These are phyloP conservation scores for Raja brachyura DNA, from an alignment of 2,113 vertebrate species.

Conservation along the genomic window DNA sequence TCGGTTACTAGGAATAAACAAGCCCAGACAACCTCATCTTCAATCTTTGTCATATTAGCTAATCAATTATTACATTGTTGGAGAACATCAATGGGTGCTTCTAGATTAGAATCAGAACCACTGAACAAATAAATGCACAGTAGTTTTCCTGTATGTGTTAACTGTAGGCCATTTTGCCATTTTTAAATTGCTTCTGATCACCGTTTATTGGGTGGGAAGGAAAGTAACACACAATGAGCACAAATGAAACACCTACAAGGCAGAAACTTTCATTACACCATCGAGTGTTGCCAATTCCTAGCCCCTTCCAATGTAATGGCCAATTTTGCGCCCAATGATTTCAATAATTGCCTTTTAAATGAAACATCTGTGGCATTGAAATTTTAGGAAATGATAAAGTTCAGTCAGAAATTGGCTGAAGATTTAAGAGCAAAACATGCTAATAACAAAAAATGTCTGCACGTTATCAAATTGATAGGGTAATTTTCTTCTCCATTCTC, in stretches of 20 bases:
- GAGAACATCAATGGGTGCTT: background rate
- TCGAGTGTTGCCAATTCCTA: background rate
- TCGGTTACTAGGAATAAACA: background rate
- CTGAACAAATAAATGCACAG: background rate
- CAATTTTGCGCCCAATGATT: conserved; percentile 24
- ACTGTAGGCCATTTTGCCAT: background rate
- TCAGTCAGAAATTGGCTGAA: background rate
- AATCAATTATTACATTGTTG: background rate
- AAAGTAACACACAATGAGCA: background rate
- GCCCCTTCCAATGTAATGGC: background rate
- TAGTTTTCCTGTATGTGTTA: background rate
- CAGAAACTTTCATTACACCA: background rate
- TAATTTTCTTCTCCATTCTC: conserved; percentile 1
- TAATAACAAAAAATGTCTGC: background rate
- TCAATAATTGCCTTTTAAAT: conserved; percentile 4
- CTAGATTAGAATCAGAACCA: background rate
- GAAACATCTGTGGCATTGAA: conserved; percentile 24
- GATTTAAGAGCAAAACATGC: conserved; percentile 9
- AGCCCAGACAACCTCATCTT: background rate
- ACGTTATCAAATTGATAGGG: background rate
- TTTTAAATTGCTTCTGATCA: background rate
- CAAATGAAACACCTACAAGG: background rate
- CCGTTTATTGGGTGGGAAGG: background rate
- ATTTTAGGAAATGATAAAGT: conserved; percentile 6
- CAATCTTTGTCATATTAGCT: background rate